Evolutionary conservation across 2,797 vertebrate species (phyloP), one percentile per base, ranked within the genome.

Genomic region (Aselliscus stoliczkanus): DNA sequence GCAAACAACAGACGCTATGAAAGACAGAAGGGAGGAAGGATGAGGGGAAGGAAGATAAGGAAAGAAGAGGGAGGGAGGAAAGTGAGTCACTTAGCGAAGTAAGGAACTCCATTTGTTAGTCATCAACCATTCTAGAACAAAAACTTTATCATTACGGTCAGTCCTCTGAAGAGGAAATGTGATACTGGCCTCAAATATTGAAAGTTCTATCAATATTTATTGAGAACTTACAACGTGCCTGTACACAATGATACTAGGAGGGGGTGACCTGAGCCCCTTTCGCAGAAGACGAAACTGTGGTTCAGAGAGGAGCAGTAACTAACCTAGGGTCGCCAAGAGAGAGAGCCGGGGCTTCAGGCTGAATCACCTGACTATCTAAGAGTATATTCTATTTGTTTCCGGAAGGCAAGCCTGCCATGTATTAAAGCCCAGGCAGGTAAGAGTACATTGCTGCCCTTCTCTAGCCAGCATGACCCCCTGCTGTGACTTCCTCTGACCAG

Each of bases 1-100:
- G 31, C 31, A 90, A 92, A 60, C 4, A 90, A 18, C 50, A 95
- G 44, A 85, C 47, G 23, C 54, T 62, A 47, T 29, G 47, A 76
- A 93, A 34, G 13, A 60, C 14, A 14, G 27, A 15, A 94, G 23
- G 21, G 13, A 85, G 10, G 18, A 20, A 18, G 25, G 58, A 5
- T 7, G 20, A 29, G 25, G 17, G 23, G 9, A 77, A 67, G n/a
- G 17, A 10, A 77, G 50, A 70, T 47, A 50, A 60, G 52, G 64
- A 4, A 10, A 64, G 18, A 50, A 79, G 21, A 50, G 3, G 34
- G 27, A 54, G 23, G 44, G 50, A 44, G n/a, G 10, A 58, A n/a
- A 44, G 12, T 9, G 37, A 80, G 56, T 6, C 34, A n/a, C 69
- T 39, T 39, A 34, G 52, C 18, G 14, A 37, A 93, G 81, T 44